Percentiles rank a stretch among this genome's conserved stretches.
Conservation (phyloP, 1,140 invertebrate species). For the Chironomus tepperi region DNA sequence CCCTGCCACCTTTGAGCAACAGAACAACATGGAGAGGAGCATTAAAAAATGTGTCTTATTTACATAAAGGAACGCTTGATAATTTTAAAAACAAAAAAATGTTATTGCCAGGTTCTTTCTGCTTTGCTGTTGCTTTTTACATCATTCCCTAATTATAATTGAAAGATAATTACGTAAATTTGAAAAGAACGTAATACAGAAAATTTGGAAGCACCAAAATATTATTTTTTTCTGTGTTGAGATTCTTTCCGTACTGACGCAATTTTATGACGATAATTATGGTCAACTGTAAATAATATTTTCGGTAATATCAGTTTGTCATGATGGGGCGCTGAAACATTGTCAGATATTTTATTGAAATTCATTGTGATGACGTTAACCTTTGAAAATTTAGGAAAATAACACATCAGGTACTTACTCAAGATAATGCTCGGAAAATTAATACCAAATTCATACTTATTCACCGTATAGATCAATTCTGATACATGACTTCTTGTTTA, state of each 20-base stretch:
- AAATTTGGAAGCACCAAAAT: background rate
- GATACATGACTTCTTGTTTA: too few species aligned
- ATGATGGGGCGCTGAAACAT: background rate
- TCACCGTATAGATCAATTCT: too few species aligned
- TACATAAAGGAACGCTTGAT: background rate
- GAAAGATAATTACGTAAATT: conserved; percentile 18
- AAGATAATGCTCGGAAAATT: too few species aligned
- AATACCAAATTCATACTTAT: too few species aligned
- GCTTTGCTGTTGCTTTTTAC: background rate
- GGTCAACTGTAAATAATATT: background rate
- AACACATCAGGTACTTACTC: too few species aligned
- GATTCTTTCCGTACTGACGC: background rate
- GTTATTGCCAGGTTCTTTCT: background rate
- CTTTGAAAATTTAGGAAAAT: too few species aligned
- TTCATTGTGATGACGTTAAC: too few species aligned
- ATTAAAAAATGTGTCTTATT: conserved; percentile 15
- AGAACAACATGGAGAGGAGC: background rate
- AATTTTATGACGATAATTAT: background rate
- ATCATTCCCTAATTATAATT: conserved; percentile 16
- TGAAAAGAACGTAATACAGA: background rate
- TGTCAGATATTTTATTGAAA: too few species aligned
- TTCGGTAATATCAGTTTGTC: background rate
- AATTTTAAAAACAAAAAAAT: background rate
- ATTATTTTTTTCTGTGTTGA: background rate
- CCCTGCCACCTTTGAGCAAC: too few species aligned